phyloP scores from a whole-genome alignment of 2,888 invertebrate genomes.

The Cataglyphis rosenhaueri region DNA sequence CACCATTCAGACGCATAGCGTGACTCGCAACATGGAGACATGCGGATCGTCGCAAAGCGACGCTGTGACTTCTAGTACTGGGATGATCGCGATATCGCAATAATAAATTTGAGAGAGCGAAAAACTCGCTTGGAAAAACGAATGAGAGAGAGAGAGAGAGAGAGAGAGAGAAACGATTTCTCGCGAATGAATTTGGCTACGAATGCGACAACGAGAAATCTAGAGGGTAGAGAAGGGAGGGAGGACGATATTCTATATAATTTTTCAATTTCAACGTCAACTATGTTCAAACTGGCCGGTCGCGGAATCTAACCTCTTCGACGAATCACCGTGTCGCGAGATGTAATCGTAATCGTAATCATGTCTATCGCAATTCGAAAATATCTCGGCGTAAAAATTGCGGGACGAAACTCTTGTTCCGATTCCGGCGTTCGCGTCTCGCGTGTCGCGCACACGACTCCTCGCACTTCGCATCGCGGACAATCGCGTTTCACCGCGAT shows the following conservation, averaged over 20 bases:
- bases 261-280: background rate
- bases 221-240: background rate
- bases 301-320: background rate
- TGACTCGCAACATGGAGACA: background rate
- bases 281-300: background rate
- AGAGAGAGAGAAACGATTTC: background rate
- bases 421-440: background rate
- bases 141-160: background rate
- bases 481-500: background rate
- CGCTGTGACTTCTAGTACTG: background rate
- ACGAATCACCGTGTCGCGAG: background rate
- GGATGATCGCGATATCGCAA: background rate
- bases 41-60: background rate
- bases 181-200: background rate
- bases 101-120: background rate
- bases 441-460: background rate
- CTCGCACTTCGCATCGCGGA: background rate
- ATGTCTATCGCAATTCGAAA: background rate
- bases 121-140: background rate
- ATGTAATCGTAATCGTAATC: background rate
- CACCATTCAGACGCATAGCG: constrained; percentile 2
- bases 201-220: background rate
- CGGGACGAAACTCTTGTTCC: background rate
- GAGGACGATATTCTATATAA: no score
- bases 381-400: background rate